Evolutionary conservation across 1,140 invertebrate species (phyloP), one percentile per base, ranked within the genome.

Genomic region (Trypoxylus dichotomus): DNA sequence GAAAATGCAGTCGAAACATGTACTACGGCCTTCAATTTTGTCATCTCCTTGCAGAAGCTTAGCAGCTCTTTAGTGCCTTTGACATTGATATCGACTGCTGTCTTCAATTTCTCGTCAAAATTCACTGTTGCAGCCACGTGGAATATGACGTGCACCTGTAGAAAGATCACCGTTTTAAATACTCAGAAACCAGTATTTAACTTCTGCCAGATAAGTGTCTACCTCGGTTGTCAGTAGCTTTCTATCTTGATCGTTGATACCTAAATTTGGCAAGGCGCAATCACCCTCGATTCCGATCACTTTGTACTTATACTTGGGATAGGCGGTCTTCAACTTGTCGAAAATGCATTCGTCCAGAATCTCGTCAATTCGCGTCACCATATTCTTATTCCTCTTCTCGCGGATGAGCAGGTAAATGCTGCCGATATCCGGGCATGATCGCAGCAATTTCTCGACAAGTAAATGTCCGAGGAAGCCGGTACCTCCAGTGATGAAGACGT

Each of bases 361-460:
- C 79, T 90, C 89, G 19, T 93, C 90, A 0, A 93, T 84, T 74
- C 93, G 88, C 21, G 88, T 86, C 21, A 87, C 83, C 6, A 91
- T 88, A 81, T 91, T 90, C 83, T 93, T 92, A n/a, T 91, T 93
- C 83, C 93, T 93, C 86, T 96, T 96, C 21, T 89, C 88, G 80
- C 95, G 87, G 47, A 96, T 90, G 58, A 97, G 86, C 27, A 96
- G 86, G 84, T 94, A 97, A 79, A 97, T 90, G 32, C 88, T 91
- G 47, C 90, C 90, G 37, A 97, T 81, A 77, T 93, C 91, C 13
- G 90, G 89, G 85, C 95, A 97, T 27, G 91, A 91, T 76, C 95
- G 88, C 25, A 96, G 86, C 63, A 97, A 84, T 86, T 96, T 96
- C 87, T 96, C 94, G 42, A 96, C 92, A 29, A 96, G 87, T 24